Evolutionary conservation across 2,797 vertebrate genomes (phyloP), one percentile per base, ranked within the genome.

Genomic region (Enteromius trimaculatus): DNA sequence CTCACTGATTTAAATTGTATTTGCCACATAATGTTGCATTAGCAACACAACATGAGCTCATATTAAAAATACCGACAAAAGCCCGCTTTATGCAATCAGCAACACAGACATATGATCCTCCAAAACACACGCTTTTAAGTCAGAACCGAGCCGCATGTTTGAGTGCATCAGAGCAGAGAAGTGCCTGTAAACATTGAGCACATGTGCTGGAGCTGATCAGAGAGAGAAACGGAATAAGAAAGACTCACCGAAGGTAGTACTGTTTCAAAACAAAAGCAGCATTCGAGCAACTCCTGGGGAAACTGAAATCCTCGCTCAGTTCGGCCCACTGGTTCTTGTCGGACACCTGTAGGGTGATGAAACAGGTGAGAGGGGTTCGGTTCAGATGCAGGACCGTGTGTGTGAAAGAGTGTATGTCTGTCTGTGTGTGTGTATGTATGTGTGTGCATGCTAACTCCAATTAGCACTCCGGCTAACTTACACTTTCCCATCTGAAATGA

Each of bases 211-310:
- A 76, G 87, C 16, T 88, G 86, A 77, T 66, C 77, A 66, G 55
- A 62, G 39, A 77, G 55, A 77, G 71, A 81, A 83, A 74, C n/a
- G 55, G 65, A 87, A 80, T 86, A 84, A 83, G 31, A 17, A 87
- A 88, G 88, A 97, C 97, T 99, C 93, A 99, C 98, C 98, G 96
- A 95, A 99, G 97, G 96, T 99, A 99, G 97, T 98, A 99, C 96
- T 99, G 98, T 96, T 99, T 99, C 95, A 99, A 96, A 96, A 97
- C 98, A 93, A 99, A 99, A 93, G 98, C 97, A 93, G 98, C 97
- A 88, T 99, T 99, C 90, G 98, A 98, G 92, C 98, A 99, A 95
- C 97, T 97, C 95, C 96, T 96, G 86, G 97, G 98, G 92, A 99
- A 99, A 95, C 98, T 96, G 94, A 99, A 99, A 91, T 98, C 97